phyloP scores from a whole-genome alignment of 1,140 invertebrate species.

The Ptiloglossa arizonensis region DNA sequence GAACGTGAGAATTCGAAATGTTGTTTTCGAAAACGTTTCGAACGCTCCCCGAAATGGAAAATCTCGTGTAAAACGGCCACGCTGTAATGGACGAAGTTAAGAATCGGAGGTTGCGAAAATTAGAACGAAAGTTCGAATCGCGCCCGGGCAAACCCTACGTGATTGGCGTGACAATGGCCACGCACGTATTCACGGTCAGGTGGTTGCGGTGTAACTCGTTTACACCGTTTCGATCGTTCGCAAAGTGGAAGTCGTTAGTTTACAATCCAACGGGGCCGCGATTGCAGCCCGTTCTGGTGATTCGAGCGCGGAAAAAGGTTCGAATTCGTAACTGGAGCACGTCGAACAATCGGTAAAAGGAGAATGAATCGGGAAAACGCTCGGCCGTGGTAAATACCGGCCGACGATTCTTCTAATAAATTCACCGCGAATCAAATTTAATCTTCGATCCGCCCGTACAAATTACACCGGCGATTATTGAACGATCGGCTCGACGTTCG shows the following conservation, averaged over 20 bases:
- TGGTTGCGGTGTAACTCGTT: constrained; percentile 40
- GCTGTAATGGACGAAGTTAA: not conserved
- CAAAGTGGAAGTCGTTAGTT: constrained; percentile 62
- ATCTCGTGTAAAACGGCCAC: not conserved
- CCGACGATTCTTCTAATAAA: too few species aligned
- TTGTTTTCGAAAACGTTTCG: too few species aligned
- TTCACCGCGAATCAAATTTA: too few species aligned
- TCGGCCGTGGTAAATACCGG: not conserved
- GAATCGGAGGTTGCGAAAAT: constrained; percentile 5
- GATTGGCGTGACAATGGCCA: constrained; percentile 38
- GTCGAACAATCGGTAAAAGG: not conserved
- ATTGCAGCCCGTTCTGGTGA: constrained; percentile 46
- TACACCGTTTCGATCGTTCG: constrained; percentile 52
- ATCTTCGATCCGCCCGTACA: too few species aligned
- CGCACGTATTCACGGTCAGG: constrained; percentile 20
- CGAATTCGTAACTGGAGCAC: not conserved
- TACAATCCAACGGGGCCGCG: constrained; percentile 40
- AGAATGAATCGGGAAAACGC: not conserved
- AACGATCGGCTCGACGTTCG: too few species aligned
- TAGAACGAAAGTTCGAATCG: constrained; percentile 24
- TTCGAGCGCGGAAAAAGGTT: constrained; percentile 35
- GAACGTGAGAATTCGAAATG: too few species aligned
- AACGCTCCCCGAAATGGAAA: not conserved
- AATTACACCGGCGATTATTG: too few species aligned
- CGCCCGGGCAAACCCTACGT: constrained; percentile 2